Evolutionary conservation across 2,113 vertebrate genomes (phyloP).

Genomic region (Rhegmatorhina hoffmannsi): DNA sequence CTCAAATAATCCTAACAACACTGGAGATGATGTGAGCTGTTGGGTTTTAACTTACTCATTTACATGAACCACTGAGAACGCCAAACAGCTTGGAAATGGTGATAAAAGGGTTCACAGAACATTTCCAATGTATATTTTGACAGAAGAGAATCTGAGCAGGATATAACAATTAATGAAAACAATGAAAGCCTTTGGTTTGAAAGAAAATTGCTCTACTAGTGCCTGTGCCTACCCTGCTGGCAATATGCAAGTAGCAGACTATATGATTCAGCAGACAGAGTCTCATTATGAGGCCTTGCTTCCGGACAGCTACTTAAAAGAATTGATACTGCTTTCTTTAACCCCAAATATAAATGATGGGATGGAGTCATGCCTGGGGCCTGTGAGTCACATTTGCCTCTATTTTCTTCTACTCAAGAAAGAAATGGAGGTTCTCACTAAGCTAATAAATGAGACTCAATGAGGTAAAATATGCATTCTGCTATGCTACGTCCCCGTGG

Average conservation of each 20-base stretch:
- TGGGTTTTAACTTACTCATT: not conserved
- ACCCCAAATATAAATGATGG: not conserved
- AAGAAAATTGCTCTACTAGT: not conserved
- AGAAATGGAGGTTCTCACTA: not conserved
- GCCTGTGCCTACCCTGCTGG: not conserved
- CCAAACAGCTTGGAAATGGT: not conserved
- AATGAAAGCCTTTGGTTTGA: not conserved
- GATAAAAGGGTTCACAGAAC: not conserved
- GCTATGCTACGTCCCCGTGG: not conserved
- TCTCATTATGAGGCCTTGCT: not conserved
- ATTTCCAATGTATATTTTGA: not conserved
- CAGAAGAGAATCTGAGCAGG: not conserved
- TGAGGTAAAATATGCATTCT: not conserved
- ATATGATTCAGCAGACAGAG: not conserved
- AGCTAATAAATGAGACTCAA: not conserved
- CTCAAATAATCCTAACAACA: not conserved
- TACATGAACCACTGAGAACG: not conserved
- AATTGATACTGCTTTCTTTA: not conserved
- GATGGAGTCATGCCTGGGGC: not conserved
- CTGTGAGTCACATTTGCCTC: accelerated
- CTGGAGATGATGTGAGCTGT: not conserved
- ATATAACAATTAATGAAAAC: not conserved
- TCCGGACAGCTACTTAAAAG: not conserved
- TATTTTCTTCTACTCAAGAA: not conserved
- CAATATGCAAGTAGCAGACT: not conserved